Evolutionary conservation across 2,888 invertebrate genomes (phyloP).

Genomic region (Lepas anatifera): DNA sequence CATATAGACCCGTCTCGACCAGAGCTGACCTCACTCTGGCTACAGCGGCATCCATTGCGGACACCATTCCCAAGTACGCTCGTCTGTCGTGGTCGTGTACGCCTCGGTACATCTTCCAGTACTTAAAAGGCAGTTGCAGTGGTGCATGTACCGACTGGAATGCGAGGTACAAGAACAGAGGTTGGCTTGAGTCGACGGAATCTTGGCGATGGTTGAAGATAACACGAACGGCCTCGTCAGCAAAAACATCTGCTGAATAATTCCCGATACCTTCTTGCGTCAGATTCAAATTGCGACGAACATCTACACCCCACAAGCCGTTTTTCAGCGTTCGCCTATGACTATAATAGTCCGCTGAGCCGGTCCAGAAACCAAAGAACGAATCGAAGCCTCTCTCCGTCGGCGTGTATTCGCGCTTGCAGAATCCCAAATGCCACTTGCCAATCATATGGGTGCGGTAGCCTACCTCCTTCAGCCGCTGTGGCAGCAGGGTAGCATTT

Average conservation of each 20-base stretch:
- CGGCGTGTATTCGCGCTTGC: conserved; percentile 59
- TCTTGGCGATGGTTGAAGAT: too few species aligned
- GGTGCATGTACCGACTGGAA: conserved; percentile 82
- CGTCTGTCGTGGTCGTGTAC: conserved; percentile 44
- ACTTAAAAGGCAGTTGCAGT: conserved; percentile 59
- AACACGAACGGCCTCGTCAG: conserved; percentile 56
- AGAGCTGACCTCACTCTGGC: conserved; percentile 60
- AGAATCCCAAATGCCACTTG: conserved; percentile 66
- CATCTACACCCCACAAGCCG: neutral
- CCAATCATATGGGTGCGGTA: conserved; percentile 31
- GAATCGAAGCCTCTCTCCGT: conserved; percentile 62
- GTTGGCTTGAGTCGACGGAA: conserved; percentile 38
- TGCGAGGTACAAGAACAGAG: conserved; percentile 72
- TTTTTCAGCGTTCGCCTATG: conserved; percentile 44
- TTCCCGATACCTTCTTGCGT: neutral
- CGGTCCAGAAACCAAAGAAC: conserved; percentile 75
- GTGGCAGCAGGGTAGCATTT: conserved; percentile 30
- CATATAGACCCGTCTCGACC: conserved; percentile 49
- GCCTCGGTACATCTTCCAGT: conserved; percentile 50
- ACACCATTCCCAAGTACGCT: conserved; percentile 55
- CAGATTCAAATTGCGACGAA: neutral
- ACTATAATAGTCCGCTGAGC: conserved; percentile 79
- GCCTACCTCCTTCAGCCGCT: conserved; percentile 29
- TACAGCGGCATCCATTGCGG: conserved; percentile 70
- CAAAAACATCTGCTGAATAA: conserved; percentile 42